Base-by-base conservation (phyloP, 2,113 vertebrate species). In the Oreochromis tanganicae region DNA sequence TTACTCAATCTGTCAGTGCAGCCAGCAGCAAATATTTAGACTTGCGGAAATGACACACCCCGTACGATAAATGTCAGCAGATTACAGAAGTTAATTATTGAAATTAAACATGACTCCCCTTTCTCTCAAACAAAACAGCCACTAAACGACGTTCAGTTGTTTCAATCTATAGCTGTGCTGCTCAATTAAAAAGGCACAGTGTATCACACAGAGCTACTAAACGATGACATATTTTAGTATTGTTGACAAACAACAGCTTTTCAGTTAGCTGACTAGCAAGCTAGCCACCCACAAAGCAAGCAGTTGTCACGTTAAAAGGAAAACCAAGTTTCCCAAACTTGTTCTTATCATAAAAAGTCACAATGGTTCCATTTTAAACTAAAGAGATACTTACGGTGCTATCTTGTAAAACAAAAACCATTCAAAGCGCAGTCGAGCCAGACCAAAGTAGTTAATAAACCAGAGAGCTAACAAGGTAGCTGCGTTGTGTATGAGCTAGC, bases 221-320 rank as follows among this genome's bases (percentile, higher is more conserved):
- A 32, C 5, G 1, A 50, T 57, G n/a, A 43, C n/a, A 68, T 13
- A 19, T 43, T 83, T 66, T 11, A 13, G 6, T 63, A n/a, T 32
- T 94, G 86, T 91, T 92, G 75, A 88, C 75, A 92, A 86, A 90
- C 80, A 92, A 27, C 36, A 82, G 27, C 32, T 73, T 32, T 83
- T 50, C 24, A 71, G 84, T 61, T 89, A 88, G 86, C 85, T 27
- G 24, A 63, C 27, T 93, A 88, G 57, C 88, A 29, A 54, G 82
- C 81, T 89, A 94, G 91, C 93, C 89, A 91, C 86, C 90, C 85
- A 91, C 75, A 46, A 71, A 92, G 17, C 46, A 81, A 83, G 6
- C 52, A 66, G 9, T n/a, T 79, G 63, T 59, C 80, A 48, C 56
- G 68, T 75, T 89, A 11, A 5, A 55, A 80, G 68, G 6, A 63